Percentiles rank a stretch among this genome's conserved stretches.
phyloP scores from a whole-genome alignment of 2,113 vertebrate species.

The Bolborhynchus lineola region DNA sequence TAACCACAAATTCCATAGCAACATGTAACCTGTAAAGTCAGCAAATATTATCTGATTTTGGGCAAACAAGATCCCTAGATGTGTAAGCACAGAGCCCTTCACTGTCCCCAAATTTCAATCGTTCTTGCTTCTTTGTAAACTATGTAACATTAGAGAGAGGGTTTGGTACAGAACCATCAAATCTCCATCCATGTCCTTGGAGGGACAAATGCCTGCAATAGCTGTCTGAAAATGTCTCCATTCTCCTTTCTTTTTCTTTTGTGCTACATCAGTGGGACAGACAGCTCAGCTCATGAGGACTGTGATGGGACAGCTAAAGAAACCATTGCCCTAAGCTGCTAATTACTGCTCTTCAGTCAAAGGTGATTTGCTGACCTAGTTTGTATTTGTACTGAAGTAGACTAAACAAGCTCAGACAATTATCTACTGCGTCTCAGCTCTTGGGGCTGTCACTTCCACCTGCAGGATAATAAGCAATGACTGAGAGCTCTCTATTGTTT shows the following conservation, averaged over 20 bases:
- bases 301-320: background rate
- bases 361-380: background rate
- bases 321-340: background rate
- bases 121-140: background rate
- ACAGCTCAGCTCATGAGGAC: background rate
- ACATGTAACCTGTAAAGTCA: background rate
- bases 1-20: background rate
- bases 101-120: background rate
- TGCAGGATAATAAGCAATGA: background rate
- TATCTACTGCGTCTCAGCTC: background rate
- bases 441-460: background rate
- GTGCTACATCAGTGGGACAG: background rate
- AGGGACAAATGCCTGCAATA: background rate
- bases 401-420: background rate
- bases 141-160: accelerated
- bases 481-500: background rate
- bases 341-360: background rate
- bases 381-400: background rate
- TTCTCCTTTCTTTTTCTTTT: background rate
- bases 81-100: background rate
- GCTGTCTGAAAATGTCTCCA: background rate
- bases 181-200: background rate
- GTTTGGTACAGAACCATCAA: background rate
- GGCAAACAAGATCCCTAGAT: background rate
- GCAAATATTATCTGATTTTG: background rate